A percentile compares a stretch with the other conserved stretches of the same genome.
Conservation (phyloP, 2,888 invertebrate genomes). For the Drosophila leonis region DNA sequence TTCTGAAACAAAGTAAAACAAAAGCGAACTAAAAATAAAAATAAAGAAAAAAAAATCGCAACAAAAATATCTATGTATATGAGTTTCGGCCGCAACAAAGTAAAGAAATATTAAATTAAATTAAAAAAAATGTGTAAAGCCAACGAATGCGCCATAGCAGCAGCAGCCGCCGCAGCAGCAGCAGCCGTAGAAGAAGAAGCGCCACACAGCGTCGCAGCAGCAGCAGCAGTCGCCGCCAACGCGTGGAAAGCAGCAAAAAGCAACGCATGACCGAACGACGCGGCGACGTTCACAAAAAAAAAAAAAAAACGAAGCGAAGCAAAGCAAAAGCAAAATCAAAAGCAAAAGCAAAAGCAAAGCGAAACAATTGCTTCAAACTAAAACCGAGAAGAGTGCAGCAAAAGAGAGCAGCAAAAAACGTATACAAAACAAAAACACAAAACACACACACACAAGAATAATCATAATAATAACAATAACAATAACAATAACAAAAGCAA, state of each 20-base stretch:
- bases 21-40: constrained; percentile 21
- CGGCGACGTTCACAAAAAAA: constrained; percentile 14
- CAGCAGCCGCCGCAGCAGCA: constrained; percentile 41
- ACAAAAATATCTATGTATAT: too few relatives aligned
- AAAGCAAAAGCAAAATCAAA: too few relatives aligned
- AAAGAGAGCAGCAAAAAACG: constrained; percentile 16
- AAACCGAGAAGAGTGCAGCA: constrained; percentile 40
- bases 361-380: constrained; percentile 42
- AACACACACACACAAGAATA: constrained; percentile 12
- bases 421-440: constrained; percentile 11
- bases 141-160: constrained; percentile 53
- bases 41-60: constrained; percentile 11
- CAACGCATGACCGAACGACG: constrained; percentile 59
- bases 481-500: constrained; percentile 21
- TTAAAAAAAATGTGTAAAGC: constrained; percentile 43
- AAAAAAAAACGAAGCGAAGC: constrained; percentile 6
- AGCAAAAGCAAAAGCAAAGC: constrained; percentile 4
- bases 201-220: constrained; percentile 55
- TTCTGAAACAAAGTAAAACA: constrained; percentile 13
- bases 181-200: constrained; percentile 46
- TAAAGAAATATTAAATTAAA: constrained; percentile 8
- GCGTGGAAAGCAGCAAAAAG: constrained; percentile 60
- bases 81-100: too few relatives aligned
- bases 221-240: constrained; percentile 55
- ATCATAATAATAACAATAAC: constrained; percentile 32